Evolutionary conservation across 2,113 vertebrate genomes (phyloP).

Genomic region (Elanus axillaris): DNA sequence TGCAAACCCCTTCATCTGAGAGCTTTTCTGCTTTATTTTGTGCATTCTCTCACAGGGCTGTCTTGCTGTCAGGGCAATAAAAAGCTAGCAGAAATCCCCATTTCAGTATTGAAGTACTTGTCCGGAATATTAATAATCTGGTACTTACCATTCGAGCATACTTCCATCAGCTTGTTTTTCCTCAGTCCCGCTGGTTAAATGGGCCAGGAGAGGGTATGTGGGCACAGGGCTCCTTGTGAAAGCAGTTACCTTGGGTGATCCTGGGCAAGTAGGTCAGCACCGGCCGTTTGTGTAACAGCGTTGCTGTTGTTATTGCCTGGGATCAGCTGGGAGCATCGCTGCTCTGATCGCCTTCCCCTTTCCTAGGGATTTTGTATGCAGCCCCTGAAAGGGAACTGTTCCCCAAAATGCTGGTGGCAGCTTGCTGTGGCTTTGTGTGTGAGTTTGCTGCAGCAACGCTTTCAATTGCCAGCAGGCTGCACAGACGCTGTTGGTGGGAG

Average conservation of each 20-base stretch:
- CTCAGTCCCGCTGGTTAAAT: neutral
- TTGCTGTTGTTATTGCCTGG: neutral
- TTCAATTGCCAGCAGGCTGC: accelerated
- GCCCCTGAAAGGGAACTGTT: neutral
- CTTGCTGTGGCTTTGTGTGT: neutral
- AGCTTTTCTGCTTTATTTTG: neutral
- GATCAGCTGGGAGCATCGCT: neutral
- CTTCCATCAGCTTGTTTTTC: neutral
- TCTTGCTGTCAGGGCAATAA: conserved; percentile 25
- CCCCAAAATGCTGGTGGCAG: neutral
- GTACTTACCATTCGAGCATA: neutral
- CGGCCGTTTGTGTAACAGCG: neutral
- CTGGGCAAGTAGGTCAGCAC: conserved; percentile 39
- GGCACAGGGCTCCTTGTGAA: neutral
- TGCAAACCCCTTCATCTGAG: neutral
- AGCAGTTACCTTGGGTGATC: conserved; percentile 20
- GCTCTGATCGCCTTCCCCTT: neutral
- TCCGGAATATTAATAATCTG: neutral
- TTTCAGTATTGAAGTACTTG: neutral
- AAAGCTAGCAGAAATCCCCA: neutral
- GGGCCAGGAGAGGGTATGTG: neutral
- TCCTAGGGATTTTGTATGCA: neutral
- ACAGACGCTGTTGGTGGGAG: neutral
- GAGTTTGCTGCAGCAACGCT: neutral
- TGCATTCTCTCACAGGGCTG: neutral